Evolutionary conservation across 2,888 invertebrate genomes (phyloP).

Genomic region (Scelioninae gen. 1): DNA sequence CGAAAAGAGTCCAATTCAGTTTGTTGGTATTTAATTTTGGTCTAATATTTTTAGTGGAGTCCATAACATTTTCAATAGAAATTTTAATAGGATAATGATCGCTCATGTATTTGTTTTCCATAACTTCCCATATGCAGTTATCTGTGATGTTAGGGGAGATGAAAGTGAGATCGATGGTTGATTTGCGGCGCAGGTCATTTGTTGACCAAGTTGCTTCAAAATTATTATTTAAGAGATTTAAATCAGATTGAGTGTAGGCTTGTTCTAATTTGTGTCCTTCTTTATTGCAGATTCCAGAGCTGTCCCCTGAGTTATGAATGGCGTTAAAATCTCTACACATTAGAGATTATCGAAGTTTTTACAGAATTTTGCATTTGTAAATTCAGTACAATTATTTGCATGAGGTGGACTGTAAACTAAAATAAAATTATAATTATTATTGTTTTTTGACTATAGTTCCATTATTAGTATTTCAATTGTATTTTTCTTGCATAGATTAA

Average conservation of each 20-base stretch:
- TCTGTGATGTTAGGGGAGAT: not conserved
- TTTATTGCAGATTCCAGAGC: not conserved
- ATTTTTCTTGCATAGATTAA: not conserved
- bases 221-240: not conserved
- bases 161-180: conserved; percentile 1
- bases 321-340: conserved; percentile 8
- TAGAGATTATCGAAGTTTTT: not conserved
- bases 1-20: not conserved
- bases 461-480: not conserved
- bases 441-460: not conserved
- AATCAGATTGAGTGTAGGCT: not conserved
- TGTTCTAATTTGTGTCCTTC: conserved; percentile 9
- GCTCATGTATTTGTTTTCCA: conserved; percentile 1
- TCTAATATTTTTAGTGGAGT: not conserved
- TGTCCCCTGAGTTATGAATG: not conserved
- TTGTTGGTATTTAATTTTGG: conserved; percentile 2
- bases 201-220: conserved; percentile 11
- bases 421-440: not conserved
- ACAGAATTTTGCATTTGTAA: not conserved
- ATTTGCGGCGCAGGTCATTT: not conserved
- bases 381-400: not conserved
- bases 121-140: conserved; percentile 1
- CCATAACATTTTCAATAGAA: not conserved
- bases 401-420: not conserved
- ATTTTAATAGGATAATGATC: conserved; percentile 13